Evolutionary conservation across 1,140 invertebrate species (phyloP), one percentile per base, ranked within the genome.

Genomic region (Drosophila ambigua): DNA sequence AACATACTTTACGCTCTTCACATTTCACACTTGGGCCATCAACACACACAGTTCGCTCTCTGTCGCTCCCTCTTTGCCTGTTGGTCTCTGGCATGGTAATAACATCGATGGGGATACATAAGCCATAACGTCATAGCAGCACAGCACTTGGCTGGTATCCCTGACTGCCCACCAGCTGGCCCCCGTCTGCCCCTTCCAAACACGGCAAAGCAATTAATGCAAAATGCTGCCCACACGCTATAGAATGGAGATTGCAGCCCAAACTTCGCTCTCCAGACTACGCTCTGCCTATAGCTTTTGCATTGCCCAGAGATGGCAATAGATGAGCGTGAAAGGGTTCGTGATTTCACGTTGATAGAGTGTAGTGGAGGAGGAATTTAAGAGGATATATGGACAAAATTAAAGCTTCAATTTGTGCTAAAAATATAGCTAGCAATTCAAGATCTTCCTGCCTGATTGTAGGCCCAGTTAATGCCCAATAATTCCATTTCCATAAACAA

Each of bases 181-280:
- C n/a, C 15, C 15, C 20, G 15, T 24, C 35, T 49, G 16, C 51
- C 41, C 46, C 45, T 20, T 2, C 20, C 1, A 2, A 1, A 44
- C 24, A 60, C 51, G 51, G 55, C 69, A 15, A 75, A 54, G 69
- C 62, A 79, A 84, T 83, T 83, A 83, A 79, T 64, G 79, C 76
- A 74, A 65, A 76, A 61, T 76, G 41, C 76, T 65, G 41, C 59
- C 51, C 55, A 49, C 53, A 50, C 57, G 48, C 60, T n/a, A 5
- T 13, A 13, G 11, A 8, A 26, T 35, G 50, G 24, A 52, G 24
- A 57, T 45, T 57, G n/a, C 43, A 26, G 54, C 45, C n/a, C 54
- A 31, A 11, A 2, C 41, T 28, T n/a, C 31, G 31, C 16, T 11
- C 35, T 4, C 4, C 35, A 39, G 35, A 39, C 4, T 11, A 57